Conservation (phyloP, 2,888 invertebrate species). For the Hypercompe scribonia region DNA sequence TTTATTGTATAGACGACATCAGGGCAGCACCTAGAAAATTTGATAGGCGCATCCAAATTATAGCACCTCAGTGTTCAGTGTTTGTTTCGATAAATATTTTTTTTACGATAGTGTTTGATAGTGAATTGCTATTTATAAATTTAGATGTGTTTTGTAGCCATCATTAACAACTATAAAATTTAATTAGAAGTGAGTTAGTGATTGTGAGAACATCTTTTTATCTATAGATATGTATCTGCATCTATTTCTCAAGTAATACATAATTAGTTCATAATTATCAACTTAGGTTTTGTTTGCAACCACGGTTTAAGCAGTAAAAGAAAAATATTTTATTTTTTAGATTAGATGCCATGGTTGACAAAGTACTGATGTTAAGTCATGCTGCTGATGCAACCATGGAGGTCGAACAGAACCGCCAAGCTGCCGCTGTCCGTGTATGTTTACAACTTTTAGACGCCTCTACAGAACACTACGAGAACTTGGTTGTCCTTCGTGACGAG, state of each 20-base stretch:
- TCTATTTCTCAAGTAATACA: too few relatives aligned
- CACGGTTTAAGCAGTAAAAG: not conserved
- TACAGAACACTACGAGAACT: slow-evolving; percentile 75
- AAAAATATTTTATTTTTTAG: slow-evolving; percentile 48
- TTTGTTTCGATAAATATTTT: not conserved
- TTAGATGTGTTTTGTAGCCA: not conserved
- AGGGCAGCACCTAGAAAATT: not conserved
- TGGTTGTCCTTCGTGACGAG: slow-evolving; percentile 73
- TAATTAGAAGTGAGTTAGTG: not conserved
- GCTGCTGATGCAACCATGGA: slow-evolving; percentile 69
- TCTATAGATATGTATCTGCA: too few relatives aligned
- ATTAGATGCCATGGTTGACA: slow-evolving; percentile 77
- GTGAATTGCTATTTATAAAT: not conserved
- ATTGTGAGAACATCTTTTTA: too few relatives aligned
- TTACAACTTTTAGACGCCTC: slow-evolving; percentile 74
- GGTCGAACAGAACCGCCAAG: slow-evolving; percentile 68
- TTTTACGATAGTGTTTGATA: not conserved
- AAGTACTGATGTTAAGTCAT: slow-evolving; percentile 68
- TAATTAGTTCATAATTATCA: too few relatives aligned
- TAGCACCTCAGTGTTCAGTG: not conserved
- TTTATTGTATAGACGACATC: not conserved
- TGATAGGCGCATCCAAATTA: not conserved
- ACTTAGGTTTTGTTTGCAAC: too few relatives aligned
- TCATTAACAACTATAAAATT: not conserved
- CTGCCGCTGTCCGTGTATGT: slow-evolving; percentile 67